A percentile compares a stretch with the other conserved stretches of the same genome.
phyloP scores from a whole-genome alignment of 2,113 vertebrate species.

The Barnardius zonarius region DNA sequence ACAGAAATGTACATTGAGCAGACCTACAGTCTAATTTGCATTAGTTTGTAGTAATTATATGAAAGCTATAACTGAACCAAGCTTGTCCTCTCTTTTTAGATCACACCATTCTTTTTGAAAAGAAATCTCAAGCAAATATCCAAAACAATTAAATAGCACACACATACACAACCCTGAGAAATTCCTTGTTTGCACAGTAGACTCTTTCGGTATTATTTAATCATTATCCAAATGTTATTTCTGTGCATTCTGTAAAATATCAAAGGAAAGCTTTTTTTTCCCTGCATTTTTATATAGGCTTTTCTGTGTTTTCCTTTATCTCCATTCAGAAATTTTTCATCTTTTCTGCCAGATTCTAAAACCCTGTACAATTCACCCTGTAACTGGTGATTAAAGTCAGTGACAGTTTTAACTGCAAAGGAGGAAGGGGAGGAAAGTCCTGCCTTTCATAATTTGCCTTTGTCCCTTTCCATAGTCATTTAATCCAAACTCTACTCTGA shows the following conservation, averaged over 20 bases:
- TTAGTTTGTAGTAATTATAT: conserved; percentile 81
- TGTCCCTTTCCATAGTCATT: not conserved
- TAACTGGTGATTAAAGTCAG: conserved; percentile 26
- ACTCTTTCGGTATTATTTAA: conserved; percentile 67
- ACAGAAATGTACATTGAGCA: conserved; percentile 85
- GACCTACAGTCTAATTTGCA: conserved; percentile 81
- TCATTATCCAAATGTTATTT: conserved; percentile 67
- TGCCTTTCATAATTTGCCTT: not conserved
- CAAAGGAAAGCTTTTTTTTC: not conserved
- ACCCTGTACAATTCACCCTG: not conserved
- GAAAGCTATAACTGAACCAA: conserved; percentile 77
- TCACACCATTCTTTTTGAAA: conserved; percentile 72
- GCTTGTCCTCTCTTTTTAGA: conserved; percentile 78
- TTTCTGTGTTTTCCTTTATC: conserved; percentile 52
- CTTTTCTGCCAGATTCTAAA: not conserved
- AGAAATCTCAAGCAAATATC: conserved; percentile 53
- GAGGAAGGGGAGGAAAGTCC: not conserved
- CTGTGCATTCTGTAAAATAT: conserved; percentile 18
- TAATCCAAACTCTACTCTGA: not conserved
- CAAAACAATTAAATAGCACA: conserved; percentile 59
- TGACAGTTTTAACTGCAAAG: not conserved
- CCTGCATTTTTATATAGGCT: not conserved
- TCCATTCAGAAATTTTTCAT: conserved; percentile 41
- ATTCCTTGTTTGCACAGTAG: conserved; percentile 65
- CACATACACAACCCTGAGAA: conserved; percentile 54